Conservation (phyloP, 2,113 vertebrate genomes). For the Gorsachius goisagi region DNA sequence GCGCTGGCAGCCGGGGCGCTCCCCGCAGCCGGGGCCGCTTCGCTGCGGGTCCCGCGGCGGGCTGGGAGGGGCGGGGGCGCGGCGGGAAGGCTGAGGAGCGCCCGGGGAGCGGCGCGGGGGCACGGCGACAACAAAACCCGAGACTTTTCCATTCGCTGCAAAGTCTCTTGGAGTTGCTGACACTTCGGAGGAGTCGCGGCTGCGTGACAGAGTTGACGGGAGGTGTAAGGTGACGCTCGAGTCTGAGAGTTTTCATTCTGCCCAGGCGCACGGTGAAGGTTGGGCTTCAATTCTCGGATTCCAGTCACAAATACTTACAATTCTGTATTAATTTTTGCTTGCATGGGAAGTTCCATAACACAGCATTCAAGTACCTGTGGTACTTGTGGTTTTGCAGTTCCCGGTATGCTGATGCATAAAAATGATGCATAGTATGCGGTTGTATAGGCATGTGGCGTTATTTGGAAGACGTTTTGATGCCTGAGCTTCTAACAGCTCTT, state of each 20-base stretch:
- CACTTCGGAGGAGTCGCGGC: not conserved
- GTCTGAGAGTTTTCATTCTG: not conserved
- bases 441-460: not conserved
- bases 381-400: not conserved
- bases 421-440: not conserved
- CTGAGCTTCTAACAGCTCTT: not conserved
- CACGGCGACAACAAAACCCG: not conserved
- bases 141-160: not conserved
- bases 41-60: not conserved
- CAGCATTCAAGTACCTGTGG: not conserved
- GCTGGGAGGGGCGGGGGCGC: not conserved
- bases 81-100: not conserved
- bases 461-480: not conserved
- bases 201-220: not conserved
- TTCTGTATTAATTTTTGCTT: not conserved
- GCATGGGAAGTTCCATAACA: not conserved
- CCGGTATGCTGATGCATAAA: not conserved
- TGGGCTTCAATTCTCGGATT: not conserved
- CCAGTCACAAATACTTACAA: not conserved
- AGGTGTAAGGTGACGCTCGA: not conserved
- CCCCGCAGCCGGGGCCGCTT: not conserved
- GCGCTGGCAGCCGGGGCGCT: not conserved
- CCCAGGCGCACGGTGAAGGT: not conserved
- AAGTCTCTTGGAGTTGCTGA: not conserved
- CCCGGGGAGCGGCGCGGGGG: not conserved